Percentiles rank a stretch among this genome's conserved stretches.
Conservation (phyloP, 2,888 invertebrate genomes). For the Drosophila anomalata region DNA sequence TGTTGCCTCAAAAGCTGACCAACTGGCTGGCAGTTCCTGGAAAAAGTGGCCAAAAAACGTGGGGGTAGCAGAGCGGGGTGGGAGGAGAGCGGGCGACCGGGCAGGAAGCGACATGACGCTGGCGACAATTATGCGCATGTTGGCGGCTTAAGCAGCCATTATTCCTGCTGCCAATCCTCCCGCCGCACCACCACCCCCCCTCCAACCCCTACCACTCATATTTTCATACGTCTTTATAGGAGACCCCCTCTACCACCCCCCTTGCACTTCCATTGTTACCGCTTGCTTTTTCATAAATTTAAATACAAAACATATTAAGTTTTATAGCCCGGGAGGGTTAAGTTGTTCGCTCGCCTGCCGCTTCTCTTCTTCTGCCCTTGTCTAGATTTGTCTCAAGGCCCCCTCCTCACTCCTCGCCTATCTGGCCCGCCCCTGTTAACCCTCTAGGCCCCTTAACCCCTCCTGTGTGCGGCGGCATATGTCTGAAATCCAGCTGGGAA, state of each 20-base stretch:
- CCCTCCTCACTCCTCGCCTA: not conserved
- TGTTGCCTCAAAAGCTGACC: conserved; percentile 29
- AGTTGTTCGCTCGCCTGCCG: conserved; percentile 40
- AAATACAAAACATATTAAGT: conserved; percentile 78
- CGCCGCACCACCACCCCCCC: not conserved
- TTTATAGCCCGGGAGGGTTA: conserved; percentile 66
- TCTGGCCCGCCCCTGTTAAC: not conserved
- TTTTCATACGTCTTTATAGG: conserved; percentile 7
- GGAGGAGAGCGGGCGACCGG: not conserved
- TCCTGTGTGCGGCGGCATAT: conserved; percentile 26
- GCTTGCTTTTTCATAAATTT: conserved; percentile 70
- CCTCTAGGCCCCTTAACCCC: not conserved
- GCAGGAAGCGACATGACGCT: conserved; percentile 39
- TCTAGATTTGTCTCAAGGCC: conserved; percentile 13
- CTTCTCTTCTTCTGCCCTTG: not conserved
- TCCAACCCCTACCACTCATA: not conserved
- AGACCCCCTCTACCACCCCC: not conserved
- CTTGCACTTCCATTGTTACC: conserved; percentile 40
- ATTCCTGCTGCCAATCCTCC: conserved; percentile 48
- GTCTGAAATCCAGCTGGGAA: conserved; percentile 63
- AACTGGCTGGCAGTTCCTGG: not conserved
- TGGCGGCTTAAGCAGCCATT: conserved; percentile 77
- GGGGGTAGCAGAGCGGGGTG: not conserved
- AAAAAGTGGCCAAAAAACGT: not conserved
- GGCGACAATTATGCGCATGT: conserved; percentile 76